Evolutionary conservation across 2,113 vertebrate genomes (phyloP), one percentile per base, ranked within the genome.

Genomic region (Ictidomys tridecemlineatus): DNA sequence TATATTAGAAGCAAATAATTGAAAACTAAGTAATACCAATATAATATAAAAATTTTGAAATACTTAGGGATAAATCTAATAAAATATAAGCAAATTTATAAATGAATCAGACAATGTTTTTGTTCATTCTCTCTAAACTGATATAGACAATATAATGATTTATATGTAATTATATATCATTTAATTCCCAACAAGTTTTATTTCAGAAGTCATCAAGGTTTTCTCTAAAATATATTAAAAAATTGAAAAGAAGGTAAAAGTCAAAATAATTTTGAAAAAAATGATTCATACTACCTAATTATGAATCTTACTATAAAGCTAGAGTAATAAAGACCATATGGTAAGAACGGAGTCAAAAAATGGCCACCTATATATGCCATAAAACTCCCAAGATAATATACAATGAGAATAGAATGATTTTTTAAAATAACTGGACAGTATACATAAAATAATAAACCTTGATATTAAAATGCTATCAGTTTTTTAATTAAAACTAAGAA

Each of bases 261-360:
- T 6, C 14, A 79, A 56, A 79, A 79, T 11, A 61, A 84, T 65
- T 84, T 42, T 20, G 28, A 65, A 26, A 63, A 84, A 58, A 58
- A 28, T 11, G 30, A 80, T 26, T 87, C 51, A 63, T 28, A 63
- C 51, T 88, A 80, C 26, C 72, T 51, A 58, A 80, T 72, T 51
- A 80, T 24, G 39, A 94, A 80, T 94, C 26, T 94, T 88, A 69
- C 45, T 53, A 65, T 63, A 76, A 85, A 93, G 61, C 72, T 69
- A 63, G 34, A 63, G 53, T 24, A 88, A 72, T 73, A 17, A n/a
- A 69, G 30, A 70, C 3, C 70, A 8, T 70, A 32, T 79, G 24
- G 17, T 58, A 79, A 93, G 10, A 42, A 79, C 1, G 45, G 20
- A 58, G 51, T 42, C 11, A 16, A 83, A 28, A 85, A 48, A 67